A percentile compares a stretch with the other conserved stretches of the same genome.
These are phyloP conservation scores for Anser cygnoides DNA, from an alignment of 2,113 vertebrate species.

Conservation along the genomic window DNA sequence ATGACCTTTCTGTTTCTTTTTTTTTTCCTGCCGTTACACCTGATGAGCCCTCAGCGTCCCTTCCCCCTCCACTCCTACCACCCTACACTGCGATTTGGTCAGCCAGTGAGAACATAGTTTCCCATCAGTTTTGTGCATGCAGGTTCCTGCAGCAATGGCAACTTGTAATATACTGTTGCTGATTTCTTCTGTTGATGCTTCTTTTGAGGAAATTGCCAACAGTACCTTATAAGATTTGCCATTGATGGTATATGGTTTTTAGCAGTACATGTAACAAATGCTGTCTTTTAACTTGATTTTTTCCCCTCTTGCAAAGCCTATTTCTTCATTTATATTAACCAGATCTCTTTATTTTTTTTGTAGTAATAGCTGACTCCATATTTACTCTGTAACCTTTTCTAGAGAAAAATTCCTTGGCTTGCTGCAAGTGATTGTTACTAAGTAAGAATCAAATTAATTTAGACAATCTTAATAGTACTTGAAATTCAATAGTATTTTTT, in stretches of 20 bases:
- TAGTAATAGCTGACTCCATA: slow-evolving; percentile 67
- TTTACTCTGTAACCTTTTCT: not conserved
- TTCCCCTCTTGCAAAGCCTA: slow-evolving; percentile 15
- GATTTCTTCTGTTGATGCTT: slow-evolving; percentile 40
- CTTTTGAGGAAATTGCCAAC: slow-evolving; percentile 69
- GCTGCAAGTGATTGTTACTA: not conserved
- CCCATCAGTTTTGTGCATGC: slow-evolving; percentile 99
- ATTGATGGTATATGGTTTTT: slow-evolving; percentile 45
- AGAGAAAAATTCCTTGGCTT: not conserved
- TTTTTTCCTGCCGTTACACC: slow-evolving; percentile 58
- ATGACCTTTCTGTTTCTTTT: slow-evolving; percentile 76
- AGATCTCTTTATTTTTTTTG: not conserved
- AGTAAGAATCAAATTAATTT: not conserved
- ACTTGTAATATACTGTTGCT: slow-evolving; percentile 66
- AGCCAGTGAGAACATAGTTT: slow-evolving; percentile 89
- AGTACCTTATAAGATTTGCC: slow-evolving; percentile 72
- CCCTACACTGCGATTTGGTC: slow-evolving; percentile 87
- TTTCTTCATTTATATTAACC: slow-evolving; percentile 39
- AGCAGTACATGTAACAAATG: slow-evolving; percentile 27
- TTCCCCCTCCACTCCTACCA: slow-evolving; percentile 83
- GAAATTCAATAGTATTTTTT: not conserved
- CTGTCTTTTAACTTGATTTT: slow-evolving; percentile 21
- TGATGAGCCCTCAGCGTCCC: slow-evolving; percentile 75
- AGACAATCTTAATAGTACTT: not conserved
- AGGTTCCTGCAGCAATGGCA: slow-evolving; percentile 76